Evolutionary conservation across 2,888 invertebrate species (phyloP).

Genomic region (Amphipoea oculea): DNA sequence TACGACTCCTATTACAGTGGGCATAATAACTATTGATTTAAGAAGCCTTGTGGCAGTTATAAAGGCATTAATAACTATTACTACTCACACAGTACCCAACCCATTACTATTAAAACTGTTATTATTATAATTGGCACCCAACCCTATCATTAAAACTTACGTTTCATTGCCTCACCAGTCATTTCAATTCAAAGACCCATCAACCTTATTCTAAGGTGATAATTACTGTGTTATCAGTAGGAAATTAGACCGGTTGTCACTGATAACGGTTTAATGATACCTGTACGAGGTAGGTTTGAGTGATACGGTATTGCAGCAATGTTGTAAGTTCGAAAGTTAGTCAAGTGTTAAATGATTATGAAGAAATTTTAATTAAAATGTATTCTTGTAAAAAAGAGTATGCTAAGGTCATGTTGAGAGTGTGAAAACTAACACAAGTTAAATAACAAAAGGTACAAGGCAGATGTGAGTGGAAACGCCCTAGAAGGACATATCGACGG

Average conservation of each 20-base stretch:
- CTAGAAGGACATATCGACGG: no score
- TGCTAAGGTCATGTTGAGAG: no score
- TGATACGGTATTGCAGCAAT: conserved; percentile 13
- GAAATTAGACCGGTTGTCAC: conserved; percentile 55
- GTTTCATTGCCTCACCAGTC: conserved; percentile 15
- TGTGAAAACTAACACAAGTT: no score
- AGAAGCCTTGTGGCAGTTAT: not conserved
- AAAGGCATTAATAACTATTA: not conserved
- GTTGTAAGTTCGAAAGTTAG: conserved; percentile 20
- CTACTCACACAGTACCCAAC: not conserved
- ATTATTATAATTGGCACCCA: not conserved
- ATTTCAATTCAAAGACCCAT: conserved; percentile 45
- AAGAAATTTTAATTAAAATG: not conserved
- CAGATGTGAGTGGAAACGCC: no score
- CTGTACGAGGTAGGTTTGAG: conserved; percentile 24
- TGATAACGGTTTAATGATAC: conserved; percentile 55
- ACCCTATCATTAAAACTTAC: conserved; percentile 17
- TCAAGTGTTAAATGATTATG: not conserved
- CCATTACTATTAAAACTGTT: conserved; percentile 16
- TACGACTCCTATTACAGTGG: not conserved
- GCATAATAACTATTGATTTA: not conserved
- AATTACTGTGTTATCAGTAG: conserved; percentile 42
- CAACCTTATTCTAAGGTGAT: conserved; percentile 51
- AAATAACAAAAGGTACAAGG: no score
- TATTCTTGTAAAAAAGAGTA: not conserved